phyloP scores from a whole-genome alignment of 1,140 invertebrate species.

The Drosophila nasuta region DNA sequence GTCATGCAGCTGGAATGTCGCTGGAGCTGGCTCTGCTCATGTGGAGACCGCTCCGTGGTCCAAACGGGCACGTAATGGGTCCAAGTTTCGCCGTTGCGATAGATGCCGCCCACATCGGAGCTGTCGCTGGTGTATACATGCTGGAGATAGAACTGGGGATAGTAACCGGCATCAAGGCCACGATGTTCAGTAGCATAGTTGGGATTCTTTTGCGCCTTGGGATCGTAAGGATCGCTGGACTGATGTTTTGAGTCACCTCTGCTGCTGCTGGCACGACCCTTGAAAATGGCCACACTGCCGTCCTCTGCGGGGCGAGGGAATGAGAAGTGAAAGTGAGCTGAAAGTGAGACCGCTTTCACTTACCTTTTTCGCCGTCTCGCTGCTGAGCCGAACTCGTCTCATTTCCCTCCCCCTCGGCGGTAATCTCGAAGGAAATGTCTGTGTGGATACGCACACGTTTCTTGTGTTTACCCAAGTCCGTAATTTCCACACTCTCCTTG shows the following conservation, averaged over 20 bases:
- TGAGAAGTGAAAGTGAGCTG: not conserved
- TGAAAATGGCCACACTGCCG: conserved; percentile 82
- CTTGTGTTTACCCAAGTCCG: conserved; percentile 81
- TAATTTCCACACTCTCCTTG: conserved; percentile 84
- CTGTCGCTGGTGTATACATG: conserved; percentile 55
- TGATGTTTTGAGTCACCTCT: conserved; percentile 61
- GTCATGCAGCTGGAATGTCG: conserved; percentile 68
- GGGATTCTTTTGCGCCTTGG: conserved; percentile 79
- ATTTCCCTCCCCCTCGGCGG: conserved; percentile 77
- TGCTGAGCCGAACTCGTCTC: conserved; percentile 78
- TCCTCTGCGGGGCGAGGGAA: conserved; percentile 54
- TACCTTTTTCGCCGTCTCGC: conserved; percentile 76
- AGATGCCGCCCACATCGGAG: conserved; percentile 40
- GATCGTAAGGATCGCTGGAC: conserved; percentile 62
- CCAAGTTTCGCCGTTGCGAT: conserved; percentile 69
- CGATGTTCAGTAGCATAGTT: conserved; percentile 69
- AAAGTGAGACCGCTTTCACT: conserved; percentile 21
- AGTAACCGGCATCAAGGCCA: conserved; percentile 49
- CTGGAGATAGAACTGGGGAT: conserved; percentile 72
- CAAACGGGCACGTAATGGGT: conserved; percentile 78
- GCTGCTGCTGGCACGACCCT: conserved; percentile 64
- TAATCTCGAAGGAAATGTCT: conserved; percentile 84
- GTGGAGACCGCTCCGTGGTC: conserved; percentile 77
- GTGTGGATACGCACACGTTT: conserved; percentile 84
- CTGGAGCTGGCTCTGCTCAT: conserved; percentile 62